phyloP scores from a whole-genome alignment of 64 coral and sea anemone genomes.

The Hydrozoanthus tunicans region DNA sequence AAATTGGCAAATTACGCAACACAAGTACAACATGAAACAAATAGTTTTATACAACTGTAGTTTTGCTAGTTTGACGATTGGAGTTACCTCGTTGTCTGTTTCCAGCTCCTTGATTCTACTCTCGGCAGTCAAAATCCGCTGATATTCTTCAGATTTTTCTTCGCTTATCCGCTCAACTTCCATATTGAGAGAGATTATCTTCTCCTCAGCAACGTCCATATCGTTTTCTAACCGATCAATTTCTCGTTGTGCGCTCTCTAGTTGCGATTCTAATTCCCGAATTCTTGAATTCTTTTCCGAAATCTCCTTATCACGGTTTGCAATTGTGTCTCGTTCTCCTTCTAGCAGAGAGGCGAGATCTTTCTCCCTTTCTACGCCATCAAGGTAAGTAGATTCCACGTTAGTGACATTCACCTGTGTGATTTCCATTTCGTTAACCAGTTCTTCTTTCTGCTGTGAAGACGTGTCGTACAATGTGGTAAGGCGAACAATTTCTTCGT shows the following conservation, averaged over 20 bases:
- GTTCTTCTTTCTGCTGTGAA: conserved; percentile 83
- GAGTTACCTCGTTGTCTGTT: conserved; percentile 62
- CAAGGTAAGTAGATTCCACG: conserved; percentile 85
- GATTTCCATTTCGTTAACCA: conserved; percentile 75
- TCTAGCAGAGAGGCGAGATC: conserved; percentile 63
- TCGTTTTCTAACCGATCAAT: conserved; percentile 86
- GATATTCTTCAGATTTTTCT: conserved; percentile 78
- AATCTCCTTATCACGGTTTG: conserved; percentile 68
- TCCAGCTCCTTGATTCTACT: conserved; percentile 77
- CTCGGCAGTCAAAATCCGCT: conserved; percentile 72
- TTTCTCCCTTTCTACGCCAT: conserved; percentile 72
- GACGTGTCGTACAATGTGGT: conserved; percentile 60
- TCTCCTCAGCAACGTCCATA: conserved; percentile 95
- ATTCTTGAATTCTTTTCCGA: conserved; percentile 57
- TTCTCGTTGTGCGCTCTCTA: conserved; percentile 65
- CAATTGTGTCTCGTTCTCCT: conserved; percentile 75
- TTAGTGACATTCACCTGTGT: conserved; percentile 73
- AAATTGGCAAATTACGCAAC: background rate
- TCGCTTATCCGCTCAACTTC: conserved; percentile 81
- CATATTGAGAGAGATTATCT: conserved; percentile 85
- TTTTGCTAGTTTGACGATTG: background rate
- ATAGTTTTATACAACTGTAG: background rate
- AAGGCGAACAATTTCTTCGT: conserved; percentile 74
- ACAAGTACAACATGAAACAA: background rate
- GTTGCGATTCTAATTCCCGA: conserved; percentile 27